phyloP scores from a whole-genome alignment of 2,797 vertebrate genomes.

The Choloepus didactylus region DNA sequence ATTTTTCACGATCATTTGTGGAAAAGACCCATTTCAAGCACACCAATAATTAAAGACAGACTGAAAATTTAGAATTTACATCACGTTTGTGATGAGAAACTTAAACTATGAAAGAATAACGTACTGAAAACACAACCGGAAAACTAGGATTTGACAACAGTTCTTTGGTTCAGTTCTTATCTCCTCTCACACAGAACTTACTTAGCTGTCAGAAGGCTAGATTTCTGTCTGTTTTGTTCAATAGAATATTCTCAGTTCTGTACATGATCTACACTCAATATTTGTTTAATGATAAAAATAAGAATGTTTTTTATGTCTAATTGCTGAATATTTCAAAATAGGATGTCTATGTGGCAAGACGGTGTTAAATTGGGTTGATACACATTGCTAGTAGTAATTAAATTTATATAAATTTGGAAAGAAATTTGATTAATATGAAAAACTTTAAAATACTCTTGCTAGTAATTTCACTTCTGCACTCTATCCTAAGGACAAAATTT shows the following conservation, averaged over 20 bases:
- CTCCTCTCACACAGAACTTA: not conserved
- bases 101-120: not conserved
- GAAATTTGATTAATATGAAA: not conserved
- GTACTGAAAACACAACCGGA: not conserved
- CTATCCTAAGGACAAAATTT: not conserved
- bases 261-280: not conserved
- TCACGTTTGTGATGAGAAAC: not conserved
- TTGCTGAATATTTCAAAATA: not conserved
- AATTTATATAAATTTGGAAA: not conserved
- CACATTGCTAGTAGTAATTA: not conserved
- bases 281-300: not conserved
- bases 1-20: not conserved
- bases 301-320: not conserved
- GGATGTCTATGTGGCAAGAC: not conserved
- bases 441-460: not conserved
- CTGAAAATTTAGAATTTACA: not conserved
- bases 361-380: not conserved
- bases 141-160: not conserved
- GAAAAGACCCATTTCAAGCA: not conserved
- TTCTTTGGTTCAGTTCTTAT: not conserved
- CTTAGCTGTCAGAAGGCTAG: not conserved
- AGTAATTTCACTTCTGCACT: not conserved
- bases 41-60: not conserved
- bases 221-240: not conserved
- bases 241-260: not conserved